Evolutionary conservation across 2,888 invertebrate species (phyloP).

Genomic region (Acrocyrtus sp.): DNA sequence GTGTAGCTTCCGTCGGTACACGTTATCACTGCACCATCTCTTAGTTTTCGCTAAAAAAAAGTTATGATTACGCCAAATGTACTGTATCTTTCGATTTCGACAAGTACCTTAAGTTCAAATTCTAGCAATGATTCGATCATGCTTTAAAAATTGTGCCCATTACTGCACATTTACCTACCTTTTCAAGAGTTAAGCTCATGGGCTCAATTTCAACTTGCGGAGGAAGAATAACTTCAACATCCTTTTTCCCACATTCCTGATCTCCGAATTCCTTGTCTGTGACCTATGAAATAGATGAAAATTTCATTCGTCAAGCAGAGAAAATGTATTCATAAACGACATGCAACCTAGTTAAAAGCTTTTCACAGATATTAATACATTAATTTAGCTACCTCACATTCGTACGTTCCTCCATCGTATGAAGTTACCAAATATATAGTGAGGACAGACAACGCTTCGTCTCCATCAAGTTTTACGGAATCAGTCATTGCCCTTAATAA

Average conservation of each 20-base stretch:
- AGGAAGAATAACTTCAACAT: conserved; percentile 72
- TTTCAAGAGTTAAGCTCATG: conserved; percentile 76
- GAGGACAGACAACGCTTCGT: conserved; percentile 76
- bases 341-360: conserved; percentile 13
- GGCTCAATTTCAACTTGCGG: conserved; percentile 77
- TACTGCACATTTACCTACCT: conserved; percentile 71
- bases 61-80: no score
- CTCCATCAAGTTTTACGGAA: conserved; percentile 66
- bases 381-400: conserved; percentile 74
- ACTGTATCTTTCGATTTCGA: neutral
- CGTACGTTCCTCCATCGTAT: conserved; percentile 81
- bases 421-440: conserved; percentile 77
- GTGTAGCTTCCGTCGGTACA: conserved; percentile 42
- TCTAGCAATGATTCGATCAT: no score
- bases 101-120: neutral
- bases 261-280: conserved; percentile 73
- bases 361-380: neutral
- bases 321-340: neutral
- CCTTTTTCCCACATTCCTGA: conserved; percentile 75
- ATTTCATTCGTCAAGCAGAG: neutral
- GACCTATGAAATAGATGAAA: conserved; percentile 11
- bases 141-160: no score
- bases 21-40: conserved; percentile 32
- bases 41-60: conserved; percentile 32
- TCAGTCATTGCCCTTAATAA: neutral